Base-by-base conservation (phyloP, 2,888 invertebrate species). In the Nudaria mundana region DNA sequence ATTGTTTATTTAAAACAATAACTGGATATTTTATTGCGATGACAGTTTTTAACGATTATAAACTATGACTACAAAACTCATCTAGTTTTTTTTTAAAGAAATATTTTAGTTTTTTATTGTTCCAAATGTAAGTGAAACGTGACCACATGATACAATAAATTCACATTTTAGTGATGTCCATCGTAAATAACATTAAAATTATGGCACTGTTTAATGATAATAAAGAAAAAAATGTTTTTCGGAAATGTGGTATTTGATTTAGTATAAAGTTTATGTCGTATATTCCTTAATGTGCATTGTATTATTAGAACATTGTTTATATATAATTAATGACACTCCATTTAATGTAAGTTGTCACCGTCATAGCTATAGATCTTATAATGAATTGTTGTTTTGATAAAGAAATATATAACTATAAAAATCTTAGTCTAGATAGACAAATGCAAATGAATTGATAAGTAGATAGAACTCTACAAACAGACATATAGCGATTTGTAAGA, bases 1-100 rank as follows among this genome's bases (percentile, higher is more conserved):
- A 84, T 87, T 87, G 86, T 87, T 84, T 86, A 84, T 86, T 78
- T 66, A 75, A n/a, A 83, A 87, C 87, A 86, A 87, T 87, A 84
- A 80, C 77, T 60, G 57, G 69, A 67, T 72, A 76, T 75, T 84
- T 83, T 82, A 82, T 72, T 71, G 65, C 69, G 67, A 48, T 54
- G 81, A 81, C 81, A 66, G n/a, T 71, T 69, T 80, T 83, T 83
- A 76, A 83, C 72, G 79, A 74, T 80, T 75, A 84, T 76, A 69
- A 76, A 85, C 76, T 77, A 76, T 49, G 52, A 37, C 54, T 45
- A 40, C 63, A 52, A 52, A 52, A 62, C 64, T 60, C 63, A 61
- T 63, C 63, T 52, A 42, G 37, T 39, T 45, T 52, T 54, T 62
- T 66, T 53, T 54, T 52, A 62, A 20, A 52, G 52, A 67, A 58